Conservation (phyloP, 2,797 vertebrate species). For the Hydrophis major region DNA sequence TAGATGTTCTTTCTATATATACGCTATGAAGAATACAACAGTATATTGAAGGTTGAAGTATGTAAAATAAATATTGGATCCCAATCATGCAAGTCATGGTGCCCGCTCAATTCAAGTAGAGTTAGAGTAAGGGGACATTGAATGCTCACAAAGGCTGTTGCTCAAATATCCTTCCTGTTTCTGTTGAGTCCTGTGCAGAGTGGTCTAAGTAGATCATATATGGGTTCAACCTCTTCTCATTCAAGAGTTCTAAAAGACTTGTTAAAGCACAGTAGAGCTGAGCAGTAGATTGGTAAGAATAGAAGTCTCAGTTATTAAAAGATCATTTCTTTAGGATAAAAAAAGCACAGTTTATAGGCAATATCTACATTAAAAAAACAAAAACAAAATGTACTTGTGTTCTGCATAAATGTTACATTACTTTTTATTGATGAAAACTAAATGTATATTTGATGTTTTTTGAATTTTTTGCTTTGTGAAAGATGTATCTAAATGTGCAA, state of each 20-base stretch:
- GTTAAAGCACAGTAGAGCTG: constrained; percentile 47
- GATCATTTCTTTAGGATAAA: neutral
- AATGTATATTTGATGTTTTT: constrained; percentile 36
- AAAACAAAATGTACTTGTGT: neutral
- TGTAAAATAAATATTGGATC: neutral
- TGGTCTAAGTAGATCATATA: too few species aligned
- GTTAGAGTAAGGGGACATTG: neutral
- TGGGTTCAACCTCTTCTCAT: too few species aligned
- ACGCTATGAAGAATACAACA: neutral
- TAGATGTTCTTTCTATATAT: neutral
- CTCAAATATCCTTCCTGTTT: neutral
- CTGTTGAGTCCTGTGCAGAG: neutral
- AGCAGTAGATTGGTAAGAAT: constrained; percentile 26
- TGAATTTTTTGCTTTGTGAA: constrained; percentile 36
- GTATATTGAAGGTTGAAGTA: too few species aligned
- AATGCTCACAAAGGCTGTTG: neutral
- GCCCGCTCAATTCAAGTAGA: neutral
- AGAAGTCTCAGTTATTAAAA: neutral
- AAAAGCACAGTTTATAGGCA: constrained; percentile 31
- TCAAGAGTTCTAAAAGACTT: constrained; percentile 11
- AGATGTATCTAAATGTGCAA: neutral
- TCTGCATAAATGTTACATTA: neutral
- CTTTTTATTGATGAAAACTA: constrained; percentile 13
- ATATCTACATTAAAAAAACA: neutral
- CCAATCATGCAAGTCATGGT: too few species aligned